phyloP scores from a whole-genome alignment of 2,888 invertebrate genomes.

The Stegophylla sp. region DNA sequence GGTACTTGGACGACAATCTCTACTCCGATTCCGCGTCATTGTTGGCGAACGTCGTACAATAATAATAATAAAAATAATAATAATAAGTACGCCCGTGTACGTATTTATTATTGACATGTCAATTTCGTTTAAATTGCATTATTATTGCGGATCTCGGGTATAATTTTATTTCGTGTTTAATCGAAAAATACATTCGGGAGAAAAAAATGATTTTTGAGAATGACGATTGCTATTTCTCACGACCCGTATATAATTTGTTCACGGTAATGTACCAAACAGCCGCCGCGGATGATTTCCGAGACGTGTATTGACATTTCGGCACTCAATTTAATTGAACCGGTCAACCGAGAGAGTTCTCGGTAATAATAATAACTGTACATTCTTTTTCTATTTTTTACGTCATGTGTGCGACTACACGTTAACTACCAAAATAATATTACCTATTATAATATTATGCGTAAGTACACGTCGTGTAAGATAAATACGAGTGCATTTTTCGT shows the following conservation, averaged over 20 bases:
- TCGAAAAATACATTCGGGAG: slow-evolving; percentile 33
- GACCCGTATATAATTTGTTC: slow-evolving; percentile 29
- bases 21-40: slow-evolving; percentile 4
- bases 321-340: slow-evolving; percentile 51
- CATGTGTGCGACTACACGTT: too few species aligned
- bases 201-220: slow-evolving; percentile 38
- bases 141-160: slow-evolving; percentile 37
- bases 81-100: background rate
- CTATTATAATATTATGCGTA: too few species aligned
- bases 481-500: too few species aligned
- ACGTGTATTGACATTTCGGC: slow-evolving; percentile 47
- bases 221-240: slow-evolving; percentile 53
- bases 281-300: slow-evolving; percentile 42
- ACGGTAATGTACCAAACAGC: slow-evolving; percentile 44
- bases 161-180: slow-evolving; percentile 36
- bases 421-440: too few species aligned
- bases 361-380: too few species aligned
- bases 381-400: too few species aligned
- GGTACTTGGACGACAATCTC: background rate
- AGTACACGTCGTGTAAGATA: too few species aligned
- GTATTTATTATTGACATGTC: slow-evolving; percentile 19
- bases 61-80: too few species aligned
- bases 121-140: slow-evolving; percentile 23
- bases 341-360: background rate
- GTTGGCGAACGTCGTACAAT: too few species aligned